Evolutionary conservation across 1,140 invertebrate genomes (phyloP).

Genomic region (Drosophila azteca): DNA sequence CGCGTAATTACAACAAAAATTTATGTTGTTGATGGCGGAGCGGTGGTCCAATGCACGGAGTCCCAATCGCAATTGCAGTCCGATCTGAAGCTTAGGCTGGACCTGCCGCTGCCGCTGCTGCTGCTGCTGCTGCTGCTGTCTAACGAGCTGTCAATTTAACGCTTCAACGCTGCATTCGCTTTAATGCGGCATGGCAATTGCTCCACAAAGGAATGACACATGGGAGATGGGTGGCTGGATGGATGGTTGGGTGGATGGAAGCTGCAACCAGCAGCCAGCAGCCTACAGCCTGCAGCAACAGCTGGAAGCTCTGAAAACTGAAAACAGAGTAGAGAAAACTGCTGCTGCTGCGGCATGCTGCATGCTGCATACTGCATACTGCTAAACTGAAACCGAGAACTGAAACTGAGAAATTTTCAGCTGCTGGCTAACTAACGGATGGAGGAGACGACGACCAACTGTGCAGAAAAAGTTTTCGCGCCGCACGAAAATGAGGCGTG

Average conservation of each 20-base stretch:
- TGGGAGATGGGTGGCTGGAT: slow-evolving; percentile 24
- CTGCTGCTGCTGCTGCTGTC: slow-evolving; percentile 61
- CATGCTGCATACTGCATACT: too few species aligned
- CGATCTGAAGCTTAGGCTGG: slow-evolving; percentile 27
- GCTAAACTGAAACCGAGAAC: too few species aligned
- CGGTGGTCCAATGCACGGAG: slow-evolving; percentile 28
- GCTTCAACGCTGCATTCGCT: slow-evolving; percentile 74
- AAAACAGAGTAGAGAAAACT: too few species aligned
- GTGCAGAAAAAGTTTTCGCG: slow-evolving; percentile 70
- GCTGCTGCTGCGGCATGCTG: too few species aligned
- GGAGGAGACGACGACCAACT: slow-evolving; percentile 46
- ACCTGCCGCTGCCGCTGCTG: slow-evolving; percentile 67
- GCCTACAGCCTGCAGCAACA: too few species aligned
- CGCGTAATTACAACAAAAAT: slow-evolving; percentile 72
- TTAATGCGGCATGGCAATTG: slow-evolving; percentile 72
- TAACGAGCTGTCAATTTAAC: slow-evolving; percentile 82
- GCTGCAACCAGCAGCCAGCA: too few species aligned
- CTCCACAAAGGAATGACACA: slow-evolving; percentile 77
- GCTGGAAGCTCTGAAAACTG: too few species aligned
- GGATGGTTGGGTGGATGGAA: neutral
- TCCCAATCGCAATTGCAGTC: neutral
- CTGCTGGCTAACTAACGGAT: slow-evolving; percentile 1
- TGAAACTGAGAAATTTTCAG: neutral
- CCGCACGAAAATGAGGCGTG: slow-evolving; percentile 80
- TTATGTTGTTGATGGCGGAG: slow-evolving; percentile 41